Evolutionary conservation across 2,888 invertebrate species (phyloP).

Genomic region (Trichopria drosophilae): DNA sequence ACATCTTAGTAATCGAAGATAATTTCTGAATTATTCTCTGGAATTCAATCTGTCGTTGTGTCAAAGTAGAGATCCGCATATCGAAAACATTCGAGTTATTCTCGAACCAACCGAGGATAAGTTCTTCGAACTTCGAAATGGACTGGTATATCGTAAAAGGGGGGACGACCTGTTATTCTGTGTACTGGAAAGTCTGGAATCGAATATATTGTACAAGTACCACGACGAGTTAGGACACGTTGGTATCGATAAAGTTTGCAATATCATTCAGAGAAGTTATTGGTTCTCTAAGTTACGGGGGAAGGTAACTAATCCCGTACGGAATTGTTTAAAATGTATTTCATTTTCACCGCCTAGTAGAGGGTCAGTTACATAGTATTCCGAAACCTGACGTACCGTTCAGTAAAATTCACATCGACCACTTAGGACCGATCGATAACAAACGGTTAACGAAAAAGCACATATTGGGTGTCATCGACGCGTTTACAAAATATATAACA

Average conservation of each 20-base stretch:
- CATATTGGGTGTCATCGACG: conserved; percentile 23
- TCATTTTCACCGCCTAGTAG: conserved; percentile 22
- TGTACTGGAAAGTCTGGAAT: conserved; percentile 31
- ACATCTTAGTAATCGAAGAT: conserved; percentile 16
- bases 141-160: conserved; percentile 30
- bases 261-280: background rate
- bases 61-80: conserved; percentile 21
- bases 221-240: conserved; percentile 33
- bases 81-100: conserved; percentile 14
- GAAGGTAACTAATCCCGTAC: background rate
- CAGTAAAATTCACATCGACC: background rate
- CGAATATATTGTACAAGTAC: conserved; percentile 25
- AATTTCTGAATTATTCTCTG: conserved; percentile 24
- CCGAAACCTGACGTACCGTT: conserved; percentile 9
- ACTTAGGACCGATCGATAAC: background rate
- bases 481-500: conserved; percentile 23
- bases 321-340: conserved; percentile 29
- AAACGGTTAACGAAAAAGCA: conserved; percentile 2
- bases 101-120: conserved; percentile 20
- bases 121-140: conserved; percentile 29
- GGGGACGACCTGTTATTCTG: conserved; percentile 28
- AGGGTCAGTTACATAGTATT: conserved; percentile 26
- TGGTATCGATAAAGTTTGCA: conserved; percentile 28
- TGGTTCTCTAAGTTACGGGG: too few relatives aligned
- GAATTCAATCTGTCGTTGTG: conserved; percentile 26